Base-by-base conservation (phyloP, 2,797 vertebrate genomes). In the Gallinago solitaria region DNA sequence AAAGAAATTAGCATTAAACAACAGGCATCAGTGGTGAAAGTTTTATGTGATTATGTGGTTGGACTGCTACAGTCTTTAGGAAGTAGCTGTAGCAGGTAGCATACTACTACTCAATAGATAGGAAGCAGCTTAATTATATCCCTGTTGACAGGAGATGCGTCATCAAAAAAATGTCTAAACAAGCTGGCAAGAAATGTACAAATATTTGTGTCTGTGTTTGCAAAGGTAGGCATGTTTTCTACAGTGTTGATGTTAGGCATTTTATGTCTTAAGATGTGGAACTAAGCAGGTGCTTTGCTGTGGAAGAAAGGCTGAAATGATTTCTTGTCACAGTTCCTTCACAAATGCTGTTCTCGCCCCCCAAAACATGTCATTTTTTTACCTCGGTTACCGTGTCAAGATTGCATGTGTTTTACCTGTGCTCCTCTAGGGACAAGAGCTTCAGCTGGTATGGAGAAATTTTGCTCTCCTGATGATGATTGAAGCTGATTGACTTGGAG, bases 1-100 rank as follows among this genome's bases (percentile, higher is more conserved):
- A 93, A 97, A 96, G 97, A 98, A 98, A 98, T 98, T 97, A 98
- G 94, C 90, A 90, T 97, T 95, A 97, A 97, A 97, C 95, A 97
- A 96, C 91, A 96, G 91, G 70, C 92, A 71, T 51, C 21, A 76
- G 67, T 89, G 47, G 76, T 14, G 3, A 81, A 95, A 96, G 93
- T 95, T 97, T 96, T 94, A 82, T 82, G 83, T 50, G 85, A 81
- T 97, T 95, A 73, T 83, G 96, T 90, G 89, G n/a, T 67, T 94
- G 76, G 77, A 90, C 88, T 95, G 84, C 63, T 95, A 71, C 74
- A 69, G 74, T 70, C 91, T 97, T 91, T 94, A 77, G 92, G 67
- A 96, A 97, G 79, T 74, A 95, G 47, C 71, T 97, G 84, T 51
- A 93, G 83, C 69, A 95, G 82, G 33, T 85, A 89, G 33, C 76